phyloP scores from a whole-genome alignment of 1,140 invertebrate genomes.

The Pseudomyrmex dendroicus region DNA sequence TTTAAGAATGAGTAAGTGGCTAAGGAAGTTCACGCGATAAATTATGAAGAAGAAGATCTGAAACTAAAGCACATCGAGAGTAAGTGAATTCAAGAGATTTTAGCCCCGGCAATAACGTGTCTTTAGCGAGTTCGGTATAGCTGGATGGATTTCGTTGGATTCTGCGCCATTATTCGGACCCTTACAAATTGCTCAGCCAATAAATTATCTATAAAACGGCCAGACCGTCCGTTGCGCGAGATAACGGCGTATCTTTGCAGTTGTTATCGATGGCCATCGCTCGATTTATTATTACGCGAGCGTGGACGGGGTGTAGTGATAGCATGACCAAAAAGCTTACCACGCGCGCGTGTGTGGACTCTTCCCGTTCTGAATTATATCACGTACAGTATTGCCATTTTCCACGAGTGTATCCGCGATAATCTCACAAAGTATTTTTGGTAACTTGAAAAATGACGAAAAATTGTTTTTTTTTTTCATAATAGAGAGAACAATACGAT shows the following conservation, averaged over 20 bases:
- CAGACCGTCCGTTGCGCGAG: slow-evolving; percentile 69
- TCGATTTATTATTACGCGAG: slow-evolving; percentile 80
- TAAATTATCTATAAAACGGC: slow-evolving; percentile 82
- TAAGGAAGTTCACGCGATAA: slow-evolving; percentile 37
- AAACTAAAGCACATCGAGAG: slow-evolving; percentile 23
- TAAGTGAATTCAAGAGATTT: slow-evolving; percentile 58
- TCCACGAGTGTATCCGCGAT: slow-evolving; percentile 63
- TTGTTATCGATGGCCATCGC: slow-evolving; percentile 83
- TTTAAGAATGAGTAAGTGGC: background rate
- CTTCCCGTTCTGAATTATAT: slow-evolving; percentile 68
- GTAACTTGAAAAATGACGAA: slow-evolving; percentile 65
- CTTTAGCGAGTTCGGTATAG: slow-evolving; percentile 56
- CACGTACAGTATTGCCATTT: slow-evolving; percentile 67
- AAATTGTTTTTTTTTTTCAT: background rate
- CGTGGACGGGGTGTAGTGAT: slow-evolving; percentile 57
- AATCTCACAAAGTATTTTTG: slow-evolving; percentile 58
- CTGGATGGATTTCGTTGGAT: slow-evolving; percentile 55
- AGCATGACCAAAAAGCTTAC: slow-evolving; percentile 68
- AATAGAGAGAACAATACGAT: background rate
- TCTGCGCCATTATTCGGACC: slow-evolving; percentile 68
- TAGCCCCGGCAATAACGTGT: slow-evolving; percentile 57
- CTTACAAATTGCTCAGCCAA: slow-evolving; percentile 80
- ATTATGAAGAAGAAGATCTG: slow-evolving; percentile 39
- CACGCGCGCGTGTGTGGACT: slow-evolving; percentile 58
- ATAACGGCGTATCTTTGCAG: slow-evolving; percentile 81